Base-by-base conservation (phyloP, 2,888 invertebrate genomes). In the Aspidapion aeneum region DNA sequence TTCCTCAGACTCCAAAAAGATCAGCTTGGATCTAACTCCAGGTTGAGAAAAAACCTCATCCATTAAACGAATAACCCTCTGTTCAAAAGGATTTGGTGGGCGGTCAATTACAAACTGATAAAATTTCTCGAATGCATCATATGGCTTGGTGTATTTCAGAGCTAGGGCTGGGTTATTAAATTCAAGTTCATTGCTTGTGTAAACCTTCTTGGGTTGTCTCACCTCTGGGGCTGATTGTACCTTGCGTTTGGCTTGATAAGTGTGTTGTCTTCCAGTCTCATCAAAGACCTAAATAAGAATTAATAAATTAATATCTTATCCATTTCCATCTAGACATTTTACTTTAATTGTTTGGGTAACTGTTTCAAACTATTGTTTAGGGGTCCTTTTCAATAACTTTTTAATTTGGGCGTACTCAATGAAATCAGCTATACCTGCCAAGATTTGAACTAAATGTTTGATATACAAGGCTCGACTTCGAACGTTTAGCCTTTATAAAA, bases 21-120 rank as follows among this genome's bases (percentile, higher is more conserved):
- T 66, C 12, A 68, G 62, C 57, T 68, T 62, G 3, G 66, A 62
- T 50, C 63, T 54, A 35, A 68, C 49, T 18, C 68, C 68, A 18
- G 35, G 50, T 20, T 68, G 68, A 7, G 17, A 54, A 18, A 66
- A 59, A 18, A 66, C 64, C 18, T 35, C 61, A 18, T 66, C 35
- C 12, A 66, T 18, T 20, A 68, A 63, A 7, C 58, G 18, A n/a
- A 55, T 60, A 5, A 65, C 60, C 51, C 63, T 63, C 52, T 62
- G 21, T 55, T 67, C 65, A 18, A 61, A 22, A 20, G 64, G 60
- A 52, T 52, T 19, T 52, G 35, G 35, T 12, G 35, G 35, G 3
- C 35, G 3, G 35, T 35, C 35, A 35, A 35, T 35, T 35, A 35
- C 35, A 35, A 35, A 35, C 35, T 35, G 35, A 35, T 35, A 35